A percentile compares a stretch with the other conserved stretches of the same genome.
Evolutionary conservation across 1,140 invertebrate genomes (phyloP).

Genomic region (Drosophila nigrodunni): DNA sequence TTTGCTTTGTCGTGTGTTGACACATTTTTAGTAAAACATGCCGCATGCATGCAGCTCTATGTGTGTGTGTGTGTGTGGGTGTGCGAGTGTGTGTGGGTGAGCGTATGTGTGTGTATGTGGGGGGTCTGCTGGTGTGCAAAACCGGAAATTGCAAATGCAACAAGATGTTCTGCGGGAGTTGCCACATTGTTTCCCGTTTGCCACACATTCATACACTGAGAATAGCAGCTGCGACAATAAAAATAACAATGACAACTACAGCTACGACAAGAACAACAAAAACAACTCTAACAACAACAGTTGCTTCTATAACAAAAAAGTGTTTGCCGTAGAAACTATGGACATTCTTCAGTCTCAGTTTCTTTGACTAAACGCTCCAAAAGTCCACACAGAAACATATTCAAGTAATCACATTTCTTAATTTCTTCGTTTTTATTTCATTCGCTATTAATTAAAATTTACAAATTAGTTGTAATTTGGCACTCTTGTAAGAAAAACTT

Average conservation of each 20-base stretch:
- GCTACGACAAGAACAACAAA: neutral
- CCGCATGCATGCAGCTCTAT: conserved; percentile 2
- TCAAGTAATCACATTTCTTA: neutral
- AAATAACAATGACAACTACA: conserved; percentile 1
- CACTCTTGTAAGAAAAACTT: too few relatives aligned
- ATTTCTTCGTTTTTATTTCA: neutral
- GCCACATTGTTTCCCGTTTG: conserved; percentile 53
- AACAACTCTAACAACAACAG: neutral
- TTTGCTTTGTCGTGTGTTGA: conserved; percentile 77
- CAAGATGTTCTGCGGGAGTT: conserved; percentile 70
- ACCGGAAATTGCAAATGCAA: conserved; percentile 80
- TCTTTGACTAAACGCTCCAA: neutral
- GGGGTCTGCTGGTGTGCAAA: conserved; percentile 39
- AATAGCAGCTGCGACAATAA: conserved; percentile 7
- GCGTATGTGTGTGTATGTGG: conserved; percentile 7
- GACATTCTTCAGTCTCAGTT: neutral
- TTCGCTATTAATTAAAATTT: neutral
- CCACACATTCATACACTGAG: conserved; percentile 29
- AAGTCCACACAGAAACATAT: neutral
- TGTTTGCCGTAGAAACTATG: neutral
- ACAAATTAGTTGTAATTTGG: neutral
- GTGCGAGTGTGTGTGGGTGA: conserved; percentile 15
- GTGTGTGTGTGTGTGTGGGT: conserved; percentile 28
- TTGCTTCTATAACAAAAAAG: neutral
- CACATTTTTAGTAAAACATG: conserved; percentile 68